Conservation (phyloP, 2,797 vertebrate species). For the Ficedula albicollis region DNA sequence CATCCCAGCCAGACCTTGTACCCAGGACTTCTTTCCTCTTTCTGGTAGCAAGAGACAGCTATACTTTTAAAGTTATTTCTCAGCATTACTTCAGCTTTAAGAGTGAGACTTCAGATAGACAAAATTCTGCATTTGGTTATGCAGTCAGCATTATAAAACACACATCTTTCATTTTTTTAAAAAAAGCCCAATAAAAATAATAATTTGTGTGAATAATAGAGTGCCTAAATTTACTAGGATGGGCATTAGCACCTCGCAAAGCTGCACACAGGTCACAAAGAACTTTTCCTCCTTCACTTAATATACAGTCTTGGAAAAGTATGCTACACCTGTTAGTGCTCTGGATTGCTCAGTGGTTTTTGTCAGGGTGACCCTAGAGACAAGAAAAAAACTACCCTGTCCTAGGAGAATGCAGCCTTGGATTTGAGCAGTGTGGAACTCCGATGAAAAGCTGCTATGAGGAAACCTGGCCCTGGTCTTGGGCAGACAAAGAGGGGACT, state of each 20-base stretch:
- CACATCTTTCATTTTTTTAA: not conserved
- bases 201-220: not conserved
- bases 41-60: not conserved
- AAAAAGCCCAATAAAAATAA: not conserved
- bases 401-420: not conserved
- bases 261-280: not conserved
- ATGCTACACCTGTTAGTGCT: not conserved
- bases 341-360: not conserved
- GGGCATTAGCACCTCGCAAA: not conserved
- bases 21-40: not conserved
- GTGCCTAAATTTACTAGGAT: not conserved
- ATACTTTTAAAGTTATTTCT: not conserved
- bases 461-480: not conserved
- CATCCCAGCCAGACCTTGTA: not conserved
- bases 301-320: not conserved
- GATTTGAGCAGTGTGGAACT: fast-evolving
- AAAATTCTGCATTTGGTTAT: not conserved
- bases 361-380: not conserved
- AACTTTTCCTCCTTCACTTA: not conserved
- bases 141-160: not conserved
- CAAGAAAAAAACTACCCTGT: not conserved
- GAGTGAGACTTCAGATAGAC: not conserved
- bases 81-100: not conserved
- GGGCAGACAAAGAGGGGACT: fast-evolving
- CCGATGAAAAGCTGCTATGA: not conserved